Conservation (phyloP, 2,797 vertebrate genomes). For the Tragopan temminckii region DNA sequence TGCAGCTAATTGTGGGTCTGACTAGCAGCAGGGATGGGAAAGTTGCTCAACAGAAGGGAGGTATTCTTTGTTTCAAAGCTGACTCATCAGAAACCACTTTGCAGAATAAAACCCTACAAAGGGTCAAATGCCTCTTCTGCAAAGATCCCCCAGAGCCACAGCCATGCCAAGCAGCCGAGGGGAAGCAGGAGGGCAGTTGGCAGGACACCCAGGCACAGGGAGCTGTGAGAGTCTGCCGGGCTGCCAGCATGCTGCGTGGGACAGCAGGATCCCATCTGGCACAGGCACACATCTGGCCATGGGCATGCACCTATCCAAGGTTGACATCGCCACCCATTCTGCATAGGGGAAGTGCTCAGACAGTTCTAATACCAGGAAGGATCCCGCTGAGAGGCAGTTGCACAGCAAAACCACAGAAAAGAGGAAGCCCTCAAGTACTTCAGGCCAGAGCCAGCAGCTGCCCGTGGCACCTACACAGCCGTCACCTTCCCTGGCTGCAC, state of each 20-base stretch:
- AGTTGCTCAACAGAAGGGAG: neutral
- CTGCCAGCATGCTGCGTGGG: neutral
- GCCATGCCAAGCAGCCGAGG: rapidly evolving
- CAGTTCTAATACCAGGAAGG: slow-evolving; percentile 24
- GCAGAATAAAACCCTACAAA: neutral
- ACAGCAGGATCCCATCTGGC: neutral
- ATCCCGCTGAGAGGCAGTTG: neutral
- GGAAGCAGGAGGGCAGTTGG: no score
- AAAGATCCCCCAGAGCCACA: neutral
- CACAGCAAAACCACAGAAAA: slow-evolving; percentile 24
- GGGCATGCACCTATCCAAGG: rapidly evolving
- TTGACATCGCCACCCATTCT: rapidly evolving
- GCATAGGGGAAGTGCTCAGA: neutral
- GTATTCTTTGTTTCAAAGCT: neutral
- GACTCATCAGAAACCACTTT: neutral
- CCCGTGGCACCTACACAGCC: rapidly evolving
- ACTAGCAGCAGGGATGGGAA: neutral
- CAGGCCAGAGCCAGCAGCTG: neutral
- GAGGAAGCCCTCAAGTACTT: slow-evolving; percentile 13
- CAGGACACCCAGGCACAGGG: neutral
- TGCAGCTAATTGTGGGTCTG: rapidly evolving
- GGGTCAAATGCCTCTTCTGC: neutral
- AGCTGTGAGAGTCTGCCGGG: no score
- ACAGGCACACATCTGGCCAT: neutral
- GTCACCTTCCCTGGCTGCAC: neutral